Evolutionary conservation across 2,888 invertebrate genomes (phyloP), one percentile per base, ranked within the genome.

Genomic region (Helobdella robusta): DNA sequence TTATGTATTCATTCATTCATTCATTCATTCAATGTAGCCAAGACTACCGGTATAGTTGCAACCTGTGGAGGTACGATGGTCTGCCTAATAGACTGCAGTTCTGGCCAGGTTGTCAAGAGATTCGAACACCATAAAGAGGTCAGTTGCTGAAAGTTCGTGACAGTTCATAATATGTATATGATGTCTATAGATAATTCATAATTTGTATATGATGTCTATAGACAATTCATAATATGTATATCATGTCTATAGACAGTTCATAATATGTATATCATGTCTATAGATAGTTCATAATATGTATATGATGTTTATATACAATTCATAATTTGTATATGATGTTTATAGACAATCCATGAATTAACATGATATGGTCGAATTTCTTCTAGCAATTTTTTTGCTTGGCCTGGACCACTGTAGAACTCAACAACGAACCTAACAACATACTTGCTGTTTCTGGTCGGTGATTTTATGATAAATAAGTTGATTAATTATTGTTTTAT

Each of bases 51-150:
- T n/a, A 67, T 78, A 11, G 75, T 83, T 23, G 82, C 82, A 2
- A 82, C 82, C 0, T 82, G 82, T 74, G 83, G 82, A 20, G 82
- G 82, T 2, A 77, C 81, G 63, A 79, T 77, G 59, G 78, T 83
- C 0, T 82, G 82, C 70, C 74, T 83, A 25, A 80, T 82, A 32
- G 80, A 82, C 71, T 80, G 79, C 50, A 67, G 72, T 40, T 76
- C 77, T 1, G 81, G 80, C 2, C 74, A 75, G 52, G 78, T 81
- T 1, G 73, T 80, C 69, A 76, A 76, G 66, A 75, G 81, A 56
- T 82, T 77, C 70, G 77, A 78, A 66, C 71, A 77, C 23, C 50
- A 58, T 5, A 66, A 50, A 66, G 73, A 71, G 70, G 74, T 71
- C 28, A 67, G 6, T 52, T 8, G 35, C 11, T 25, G 25, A 15